Base-by-base conservation (phyloP, 2,113 vertebrate species). In the Benitochromis conjunctus region DNA sequence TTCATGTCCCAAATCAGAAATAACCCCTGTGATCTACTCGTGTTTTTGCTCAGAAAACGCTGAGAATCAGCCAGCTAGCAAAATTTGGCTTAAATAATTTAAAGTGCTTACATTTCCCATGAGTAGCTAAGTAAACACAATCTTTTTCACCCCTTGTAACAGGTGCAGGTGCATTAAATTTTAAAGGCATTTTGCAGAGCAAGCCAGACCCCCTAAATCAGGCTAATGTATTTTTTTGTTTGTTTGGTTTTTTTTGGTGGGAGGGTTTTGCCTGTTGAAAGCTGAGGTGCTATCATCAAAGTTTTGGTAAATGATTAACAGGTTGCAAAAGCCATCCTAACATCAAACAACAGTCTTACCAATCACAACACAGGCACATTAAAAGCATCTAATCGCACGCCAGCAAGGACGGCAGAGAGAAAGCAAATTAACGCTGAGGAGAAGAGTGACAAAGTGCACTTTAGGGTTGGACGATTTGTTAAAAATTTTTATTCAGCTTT, bases 111-210 rank as follows among this genome's bases (percentile, higher is more conserved):
- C n/a, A 36, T 89, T 88, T 91, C 64, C 83, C 79, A 74, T 11
- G 83, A 85, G 79, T 56, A 19, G 1, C 38, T 88, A 78, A 83
- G 58, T 80, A 86, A 88, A 92, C 84, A 58, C 51, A 54, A 80
- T 88, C 56, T 69, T 51, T 69, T 85, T 79, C 71, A 76, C 79
- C 58, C 24, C 46, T 26, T 26, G 54, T 80, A 85, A 85, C 89
- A 87, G 88, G 82, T 88, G 87, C 89, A 83, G 74, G 26, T 71
- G 1, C 81, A 88, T 88, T 71, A 76, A 56, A 86, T 69, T 86
- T 92, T 92, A 81, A 88, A 83, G 78, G 64, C 76, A 48, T 83
- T 86, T 80, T 89, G 77, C 78, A 55, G 53, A 77, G 7, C 64
- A 60, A 66, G 34, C 58, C 29, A 41, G 7, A 18, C 24, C 26